Percentiles rank a stretch among this genome's conserved stretches.
phyloP scores from a whole-genome alignment of 2,797 vertebrate genomes.

The Gymnoscopelus braueri region DNA sequence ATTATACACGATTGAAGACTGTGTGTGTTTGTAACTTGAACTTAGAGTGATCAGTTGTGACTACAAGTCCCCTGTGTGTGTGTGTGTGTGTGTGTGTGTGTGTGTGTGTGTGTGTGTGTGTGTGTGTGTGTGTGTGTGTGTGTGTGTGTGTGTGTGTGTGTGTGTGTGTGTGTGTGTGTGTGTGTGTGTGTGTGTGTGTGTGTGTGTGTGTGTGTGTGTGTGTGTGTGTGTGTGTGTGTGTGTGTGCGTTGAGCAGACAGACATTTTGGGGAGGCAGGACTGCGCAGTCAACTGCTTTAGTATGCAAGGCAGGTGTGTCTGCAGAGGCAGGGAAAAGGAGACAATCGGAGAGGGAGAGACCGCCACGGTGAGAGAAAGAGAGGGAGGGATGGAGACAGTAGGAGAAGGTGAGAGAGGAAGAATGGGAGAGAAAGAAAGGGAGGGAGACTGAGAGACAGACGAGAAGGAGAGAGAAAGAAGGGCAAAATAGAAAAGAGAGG shows the following conservation, averaged over 20 bases:
- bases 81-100: conserved; percentile 26
- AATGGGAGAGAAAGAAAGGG: background rate
- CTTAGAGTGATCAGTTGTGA: too few species aligned
- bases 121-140: conserved; percentile 23
- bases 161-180: conserved; percentile 26
- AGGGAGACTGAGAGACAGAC: background rate
- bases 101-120: conserved; percentile 25
- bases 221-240: conserved; percentile 29
- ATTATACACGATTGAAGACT: conserved; percentile 5
- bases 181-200: conserved; percentile 23
- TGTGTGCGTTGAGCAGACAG: conserved; percentile 2
- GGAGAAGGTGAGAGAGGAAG: background rate
- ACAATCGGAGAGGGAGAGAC: conserved; percentile 40
- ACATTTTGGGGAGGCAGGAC: conserved; percentile 44
- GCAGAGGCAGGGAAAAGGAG: conserved; percentile 76
- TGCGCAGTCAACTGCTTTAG: conserved; percentile 81
- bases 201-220: conserved; percentile 23
- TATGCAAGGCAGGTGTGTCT: conserved; percentile 92
- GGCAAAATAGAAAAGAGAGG: too few species aligned
- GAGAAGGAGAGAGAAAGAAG: background rate
- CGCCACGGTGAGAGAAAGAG: conserved; percentile 17
- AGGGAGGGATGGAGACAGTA: background rate
- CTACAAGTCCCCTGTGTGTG: background rate
- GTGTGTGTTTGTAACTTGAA: conserved; percentile 31
- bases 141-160: conserved; percentile 23